A percentile compares a stretch with the other conserved stretches of the same genome.
phyloP scores from a whole-genome alignment of 2,113 vertebrate genomes.

The Cathartes aura region DNA sequence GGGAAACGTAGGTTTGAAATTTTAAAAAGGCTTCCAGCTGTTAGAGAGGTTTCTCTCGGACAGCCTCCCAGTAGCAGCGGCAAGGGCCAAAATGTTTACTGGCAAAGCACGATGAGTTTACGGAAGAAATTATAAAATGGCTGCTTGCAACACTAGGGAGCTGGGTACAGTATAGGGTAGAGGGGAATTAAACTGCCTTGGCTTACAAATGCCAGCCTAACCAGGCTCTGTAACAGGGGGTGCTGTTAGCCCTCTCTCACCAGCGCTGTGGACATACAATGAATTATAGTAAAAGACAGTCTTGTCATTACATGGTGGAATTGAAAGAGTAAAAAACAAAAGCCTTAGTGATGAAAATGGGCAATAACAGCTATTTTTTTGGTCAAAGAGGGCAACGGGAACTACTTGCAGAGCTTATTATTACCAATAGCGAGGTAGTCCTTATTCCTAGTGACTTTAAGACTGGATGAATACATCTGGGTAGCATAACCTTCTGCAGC shows the following conservation, averaged over 20 bases:
- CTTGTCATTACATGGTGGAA: background rate
- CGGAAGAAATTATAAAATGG: background rate
- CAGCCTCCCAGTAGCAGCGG: background rate
- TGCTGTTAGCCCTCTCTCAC: background rate
- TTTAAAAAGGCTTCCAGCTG: slow-evolving; percentile 2
- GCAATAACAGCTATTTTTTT: background rate
- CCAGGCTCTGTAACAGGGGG: rapidly evolving
- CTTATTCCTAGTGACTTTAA: background rate
- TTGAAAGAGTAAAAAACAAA: background rate
- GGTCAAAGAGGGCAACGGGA: background rate
- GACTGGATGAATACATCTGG: background rate
- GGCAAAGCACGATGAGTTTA: background rate
- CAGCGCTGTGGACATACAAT: background rate
- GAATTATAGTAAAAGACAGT: background rate
- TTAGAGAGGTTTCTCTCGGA: background rate
- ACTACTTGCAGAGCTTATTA: background rate
- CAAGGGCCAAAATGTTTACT: background rate
- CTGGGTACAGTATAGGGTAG: background rate
- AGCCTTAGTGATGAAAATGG: background rate
- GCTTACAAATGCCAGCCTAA: background rate
- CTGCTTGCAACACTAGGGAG: background rate
- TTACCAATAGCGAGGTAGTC: background rate
- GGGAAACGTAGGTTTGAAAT: background rate
- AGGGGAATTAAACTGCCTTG: background rate
- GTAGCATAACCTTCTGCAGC: background rate